Percentiles rank a stretch among this genome's conserved stretches.
Evolutionary conservation across 2,888 invertebrate genomes (phyloP).

Genomic region (Drosophila formosana): DNA sequence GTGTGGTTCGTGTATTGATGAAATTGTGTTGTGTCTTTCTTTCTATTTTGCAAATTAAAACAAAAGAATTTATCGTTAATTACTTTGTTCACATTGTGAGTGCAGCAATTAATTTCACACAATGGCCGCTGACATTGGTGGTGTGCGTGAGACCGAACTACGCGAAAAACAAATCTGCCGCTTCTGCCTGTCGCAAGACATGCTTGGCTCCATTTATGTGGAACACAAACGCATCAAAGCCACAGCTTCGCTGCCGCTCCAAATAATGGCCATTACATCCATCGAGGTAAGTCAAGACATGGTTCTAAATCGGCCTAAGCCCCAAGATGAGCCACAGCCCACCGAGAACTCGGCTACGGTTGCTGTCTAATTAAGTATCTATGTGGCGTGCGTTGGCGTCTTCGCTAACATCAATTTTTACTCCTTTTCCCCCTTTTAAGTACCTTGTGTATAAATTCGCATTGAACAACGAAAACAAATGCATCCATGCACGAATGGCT

Average conservation of each 20-base stretch:
- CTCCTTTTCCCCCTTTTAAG: no score
- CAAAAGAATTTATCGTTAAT: constrained; percentile 13
- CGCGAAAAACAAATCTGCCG: constrained; percentile 89
- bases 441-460: background rate
- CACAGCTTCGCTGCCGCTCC: constrained; percentile 89
- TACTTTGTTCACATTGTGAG: constrained; percentile 2
- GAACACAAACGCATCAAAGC: constrained; percentile 86
- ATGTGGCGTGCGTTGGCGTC: constrained; percentile 59
- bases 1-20: constrained; percentile 61
- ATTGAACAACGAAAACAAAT: background rate
- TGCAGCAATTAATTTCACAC: background rate
- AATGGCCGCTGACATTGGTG: constrained; percentile 46
- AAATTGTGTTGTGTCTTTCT: constrained; percentile 41
- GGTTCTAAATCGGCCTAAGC: constrained; percentile 60
- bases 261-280: constrained; percentile 91
- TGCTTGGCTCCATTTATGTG: constrained; percentile 89
- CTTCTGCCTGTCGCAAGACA: constrained; percentile 89
- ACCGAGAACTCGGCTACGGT: constrained; percentile 74
- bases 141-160: constrained; percentile 84
- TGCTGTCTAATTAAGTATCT: constrained; percentile 73
- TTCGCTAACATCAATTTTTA: constrained; percentile 59
- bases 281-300: constrained; percentile 88
- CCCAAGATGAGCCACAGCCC: constrained; percentile 8
- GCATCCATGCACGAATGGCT: background rate
- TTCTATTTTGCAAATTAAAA: constrained; percentile 17